Percentiles rank a stretch among this genome's conserved stretches.
These are phyloP conservation scores for Uropetala carovei DNA, from an alignment of 2,888 invertebrate species.

Conservation along the genomic window DNA sequence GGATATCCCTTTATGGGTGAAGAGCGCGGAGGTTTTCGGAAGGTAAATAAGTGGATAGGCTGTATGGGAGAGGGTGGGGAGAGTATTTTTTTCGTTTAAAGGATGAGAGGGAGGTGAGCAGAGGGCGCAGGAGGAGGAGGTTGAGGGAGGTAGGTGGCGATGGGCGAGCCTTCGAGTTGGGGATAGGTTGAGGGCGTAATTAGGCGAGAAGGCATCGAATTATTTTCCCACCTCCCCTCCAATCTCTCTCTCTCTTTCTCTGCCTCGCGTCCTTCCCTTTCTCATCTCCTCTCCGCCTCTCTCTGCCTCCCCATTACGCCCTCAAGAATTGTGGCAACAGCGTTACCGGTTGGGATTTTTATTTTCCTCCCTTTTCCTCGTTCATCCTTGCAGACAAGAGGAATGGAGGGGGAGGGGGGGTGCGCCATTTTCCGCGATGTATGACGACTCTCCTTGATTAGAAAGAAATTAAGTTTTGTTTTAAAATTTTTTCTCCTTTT, in stretches of 20 bases:
- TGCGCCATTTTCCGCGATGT: neutral
- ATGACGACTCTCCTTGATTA: neutral
- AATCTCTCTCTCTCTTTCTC: neutral
- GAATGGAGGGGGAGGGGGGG: neutral
- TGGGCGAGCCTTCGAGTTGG: neutral
- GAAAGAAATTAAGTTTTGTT: too few relatives aligned
- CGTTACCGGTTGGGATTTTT: constrained; percentile 20
- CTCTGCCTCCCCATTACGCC: neutral
- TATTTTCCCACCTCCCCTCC: neutral
- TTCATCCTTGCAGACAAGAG: too few relatives aligned
- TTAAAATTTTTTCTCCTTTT: neutral
- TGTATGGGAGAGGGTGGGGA: neutral
- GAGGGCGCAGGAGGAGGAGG: neutral
- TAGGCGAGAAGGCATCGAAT: constrained; percentile 32
- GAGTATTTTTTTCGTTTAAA: too few relatives aligned
- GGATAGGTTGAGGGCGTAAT: constrained; percentile 11
- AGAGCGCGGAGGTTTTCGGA: neutral
- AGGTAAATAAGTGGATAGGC: constrained; percentile 23
- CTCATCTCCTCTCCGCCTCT: neutral
- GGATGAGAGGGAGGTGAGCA: neutral
- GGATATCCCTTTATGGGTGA: neutral
- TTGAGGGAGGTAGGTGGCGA: neutral
- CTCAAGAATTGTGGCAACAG: neutral
- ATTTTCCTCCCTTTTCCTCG: neutral
- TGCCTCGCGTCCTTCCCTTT: neutral